Percentiles rank a stretch among this genome's conserved stretches.
Evolutionary conservation across 2,113 vertebrate species (phyloP).

Genomic region (Ginglymostoma cirratum): DNA sequence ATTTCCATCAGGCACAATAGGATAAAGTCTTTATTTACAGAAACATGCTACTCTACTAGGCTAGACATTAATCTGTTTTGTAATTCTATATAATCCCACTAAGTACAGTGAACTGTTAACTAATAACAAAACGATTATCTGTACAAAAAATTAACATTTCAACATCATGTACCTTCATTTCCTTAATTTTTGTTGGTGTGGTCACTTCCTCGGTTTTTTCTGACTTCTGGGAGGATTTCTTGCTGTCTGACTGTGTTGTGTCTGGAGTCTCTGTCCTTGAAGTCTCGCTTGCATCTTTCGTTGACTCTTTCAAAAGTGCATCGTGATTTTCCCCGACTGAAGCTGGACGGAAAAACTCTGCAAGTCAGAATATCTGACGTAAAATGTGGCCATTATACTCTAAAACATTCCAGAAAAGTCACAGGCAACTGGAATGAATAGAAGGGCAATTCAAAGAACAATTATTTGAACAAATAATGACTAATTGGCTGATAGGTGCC

Average conservation of each 20-base stretch:
- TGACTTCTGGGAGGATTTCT: constrained; percentile 48
- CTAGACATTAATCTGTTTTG: too few species aligned
- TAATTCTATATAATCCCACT: not conserved
- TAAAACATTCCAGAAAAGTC: not conserved
- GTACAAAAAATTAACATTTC: not conserved
- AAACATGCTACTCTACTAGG: not conserved
- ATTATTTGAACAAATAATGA: not conserved
- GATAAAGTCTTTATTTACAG: not conserved
- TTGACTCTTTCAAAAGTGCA: constrained; percentile 51
- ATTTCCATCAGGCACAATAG: not conserved
- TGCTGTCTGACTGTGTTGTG: constrained; percentile 53
- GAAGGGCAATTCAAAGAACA: not conserved
- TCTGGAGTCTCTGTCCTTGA: constrained; percentile 55
- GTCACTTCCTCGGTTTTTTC: constrained; percentile 63
- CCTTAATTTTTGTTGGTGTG: constrained; percentile 84
- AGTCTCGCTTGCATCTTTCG: constrained; percentile 49
- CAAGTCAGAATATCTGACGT: constrained; percentile 39
- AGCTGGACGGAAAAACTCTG: constrained; percentile 83
- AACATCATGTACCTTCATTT: constrained; percentile 71
- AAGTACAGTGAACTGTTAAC: not conserved
- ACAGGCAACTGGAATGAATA: not conserved
- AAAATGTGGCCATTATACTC: not conserved
- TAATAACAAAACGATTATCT: not conserved
- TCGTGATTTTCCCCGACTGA: constrained; percentile 84
- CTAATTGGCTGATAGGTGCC: not conserved